phyloP scores from a whole-genome alignment of 2,113 vertebrate genomes.

The Cheilinus undulatus region DNA sequence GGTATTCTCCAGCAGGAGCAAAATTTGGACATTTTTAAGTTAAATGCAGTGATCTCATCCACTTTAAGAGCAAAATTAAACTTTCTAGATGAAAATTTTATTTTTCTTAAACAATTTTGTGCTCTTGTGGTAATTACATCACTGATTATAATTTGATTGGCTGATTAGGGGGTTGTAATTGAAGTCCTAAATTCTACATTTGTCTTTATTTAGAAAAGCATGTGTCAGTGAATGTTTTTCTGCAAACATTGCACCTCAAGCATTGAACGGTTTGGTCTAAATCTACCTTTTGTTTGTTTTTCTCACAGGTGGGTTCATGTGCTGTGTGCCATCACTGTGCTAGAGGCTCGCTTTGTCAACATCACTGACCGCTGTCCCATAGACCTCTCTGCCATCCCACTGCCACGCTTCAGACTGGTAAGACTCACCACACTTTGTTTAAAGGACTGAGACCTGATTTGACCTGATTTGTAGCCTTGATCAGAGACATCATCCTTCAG shows the following conservation, averaged over 20 bases:
- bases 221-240: neutral
- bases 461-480: neutral
- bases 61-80: too few relatives aligned
- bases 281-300: conserved; percentile 34
- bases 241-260: neutral
- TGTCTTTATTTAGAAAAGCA: neutral
- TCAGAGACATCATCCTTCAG: too few relatives aligned
- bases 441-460: neutral
- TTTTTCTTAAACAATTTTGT: too few relatives aligned
- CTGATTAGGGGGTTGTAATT: too few relatives aligned
- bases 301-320: conserved; percentile 95
- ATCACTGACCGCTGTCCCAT: conserved; percentile 92
- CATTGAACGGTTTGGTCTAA: conserved; percentile 41
- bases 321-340: conserved; percentile 94
- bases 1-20: too few relatives aligned
- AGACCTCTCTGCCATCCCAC: conserved; percentile 93
- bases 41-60: too few relatives aligned
- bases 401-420: conserved; percentile 95
- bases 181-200: too few relatives aligned
- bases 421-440: neutral
- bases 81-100: too few relatives aligned
- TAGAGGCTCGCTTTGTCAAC: conserved; percentile 96
- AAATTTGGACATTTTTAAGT: too few relatives aligned
- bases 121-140: too few relatives aligned
- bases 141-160: too few relatives aligned